These are phyloP conservation scores for Indicator indicator DNA, from an alignment of 2,113 vertebrate species.

Conservation along the genomic window DNA sequence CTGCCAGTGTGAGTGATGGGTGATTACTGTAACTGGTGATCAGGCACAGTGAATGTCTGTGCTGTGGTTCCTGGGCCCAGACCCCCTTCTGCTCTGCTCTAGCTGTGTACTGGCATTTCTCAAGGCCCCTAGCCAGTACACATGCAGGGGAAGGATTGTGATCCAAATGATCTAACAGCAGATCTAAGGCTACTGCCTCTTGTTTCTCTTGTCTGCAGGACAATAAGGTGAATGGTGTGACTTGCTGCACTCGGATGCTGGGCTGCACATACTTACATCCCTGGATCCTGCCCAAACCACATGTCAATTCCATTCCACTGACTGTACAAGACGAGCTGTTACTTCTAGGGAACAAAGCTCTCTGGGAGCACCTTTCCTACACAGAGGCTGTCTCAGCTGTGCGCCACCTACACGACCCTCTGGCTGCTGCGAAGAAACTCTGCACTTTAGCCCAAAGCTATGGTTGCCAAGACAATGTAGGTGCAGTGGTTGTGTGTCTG, in stretches of 20 bases:
- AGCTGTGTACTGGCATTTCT: not conserved
- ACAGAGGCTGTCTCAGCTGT: conserved; percentile 87
- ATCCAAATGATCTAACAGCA: not conserved
- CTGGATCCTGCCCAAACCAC: conserved; percentile 93
- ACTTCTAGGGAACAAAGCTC: conserved; percentile 90
- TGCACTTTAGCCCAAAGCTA: conserved; percentile 96
- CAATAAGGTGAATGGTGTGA: conserved; percentile 97
- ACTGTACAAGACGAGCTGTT: conserved; percentile 91
- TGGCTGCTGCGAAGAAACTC: conserved; percentile 92
- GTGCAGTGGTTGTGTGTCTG: conserved; percentile 88
- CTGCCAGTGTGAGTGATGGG: not conserved
- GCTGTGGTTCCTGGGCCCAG: not conserved
- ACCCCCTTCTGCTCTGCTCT: not conserved
- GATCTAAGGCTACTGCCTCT: not conserved
- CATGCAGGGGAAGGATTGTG: not conserved
- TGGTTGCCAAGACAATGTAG: conserved; percentile 93
- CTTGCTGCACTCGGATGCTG: conserved; percentile 94
- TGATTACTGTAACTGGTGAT: not conserved
- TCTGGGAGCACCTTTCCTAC: conserved; percentile 90
- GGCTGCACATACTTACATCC: conserved; percentile 94
- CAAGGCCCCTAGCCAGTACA: not conserved
- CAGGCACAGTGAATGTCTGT: not conserved
- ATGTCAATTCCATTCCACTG: conserved; percentile 86
- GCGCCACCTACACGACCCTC: conserved; percentile 84
- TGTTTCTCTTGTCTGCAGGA: conserved; percentile 81